Percentiles rank a stretch among this genome's conserved stretches.
Evolutionary conservation across 2,113 vertebrate species (phyloP).

Genomic region (Chaetorhynchus papuensis): DNA sequence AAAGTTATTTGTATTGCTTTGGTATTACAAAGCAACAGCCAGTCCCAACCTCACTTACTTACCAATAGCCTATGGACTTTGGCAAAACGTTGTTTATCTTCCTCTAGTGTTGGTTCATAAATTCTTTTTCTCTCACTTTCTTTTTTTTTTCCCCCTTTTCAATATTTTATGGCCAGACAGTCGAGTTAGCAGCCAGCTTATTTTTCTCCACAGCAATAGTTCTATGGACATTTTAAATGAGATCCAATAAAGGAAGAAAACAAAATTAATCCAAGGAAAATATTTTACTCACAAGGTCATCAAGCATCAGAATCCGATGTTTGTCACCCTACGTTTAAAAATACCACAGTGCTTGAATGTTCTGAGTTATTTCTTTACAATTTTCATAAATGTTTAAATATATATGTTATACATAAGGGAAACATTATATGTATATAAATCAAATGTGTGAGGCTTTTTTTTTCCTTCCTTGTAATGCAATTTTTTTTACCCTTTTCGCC

Average conservation of each 20-base stretch:
- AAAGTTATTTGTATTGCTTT: slow-evolving; percentile 60
- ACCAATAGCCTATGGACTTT: slow-evolving; percentile 21
- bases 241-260: slow-evolving; percentile 13
- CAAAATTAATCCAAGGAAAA: slow-evolving; percentile 20
- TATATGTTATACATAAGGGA: slow-evolving; percentile 45
- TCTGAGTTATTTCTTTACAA: slow-evolving; percentile 34
- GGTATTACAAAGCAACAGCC: slow-evolving; percentile 31
- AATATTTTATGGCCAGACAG: background rate
- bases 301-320: background rate
- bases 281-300: slow-evolving; percentile 36
- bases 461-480: background rate
- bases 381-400: slow-evolving; percentile 21
- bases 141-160: background rate
- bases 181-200: background rate
- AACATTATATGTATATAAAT: slow-evolving; percentile 48
- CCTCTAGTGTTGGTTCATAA: background rate
- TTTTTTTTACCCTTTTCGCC: background rate
- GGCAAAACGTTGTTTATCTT: slow-evolving; percentile 17
- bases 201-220: background rate
- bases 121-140: background rate
- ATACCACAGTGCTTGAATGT: slow-evolving; percentile 16
- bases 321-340: slow-evolving; percentile 49
- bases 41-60: background rate
- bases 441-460: background rate
- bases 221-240: background rate